Base-by-base conservation (phyloP, 2,113 vertebrate genomes). In the Cranoglanis bouderius region DNA sequence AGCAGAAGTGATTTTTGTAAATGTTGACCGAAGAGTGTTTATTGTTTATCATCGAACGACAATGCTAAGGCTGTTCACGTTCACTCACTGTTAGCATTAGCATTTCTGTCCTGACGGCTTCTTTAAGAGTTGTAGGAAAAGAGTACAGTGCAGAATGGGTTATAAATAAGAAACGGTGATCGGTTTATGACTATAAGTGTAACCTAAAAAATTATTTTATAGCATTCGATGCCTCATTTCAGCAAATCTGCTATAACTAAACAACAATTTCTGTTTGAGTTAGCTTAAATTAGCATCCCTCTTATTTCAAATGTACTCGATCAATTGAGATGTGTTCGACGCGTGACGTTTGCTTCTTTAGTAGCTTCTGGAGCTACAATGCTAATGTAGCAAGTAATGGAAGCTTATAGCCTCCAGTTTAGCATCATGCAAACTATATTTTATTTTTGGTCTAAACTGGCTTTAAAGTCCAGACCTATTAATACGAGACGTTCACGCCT, bases 301-400 rank as follows among this genome's bases (percentile, higher is more conserved):
- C 26, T 9, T 78, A 6, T 9, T 53, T 81, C 6, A n/a, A 7
- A 78, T 49, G 26, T 26, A 29, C 74, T 7, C 0, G 24, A 49
- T 49, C 24, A 43, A 38, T 18, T 51, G 26, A n/a, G 43, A n/a
- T 55, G 38, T 26, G 49, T 81, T 81, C n/a, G 1, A n/a, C n/a
- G 13, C 29, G 24, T 46, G 43, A 77, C 2, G 43, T 80, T 77
- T 14, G 40, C 74, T 49, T 80, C 29, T 7, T 16, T n/a, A n/a
- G 2, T 59, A 35, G 32, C 53, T 59, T 59, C 53, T 40, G 55
- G 32, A 82, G 32, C 55, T 82, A 49, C 46, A 26, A 21, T 81
- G 77, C 77, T 81, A 81, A 81, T 53, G 49, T 81, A 51, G 77
- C 49, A 81, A 82, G 81, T 82, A 59, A 82, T 38, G 3, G 26